phyloP scores from a whole-genome alignment of 2,113 vertebrate genomes.

The Sturnira hondurensis region DNA sequence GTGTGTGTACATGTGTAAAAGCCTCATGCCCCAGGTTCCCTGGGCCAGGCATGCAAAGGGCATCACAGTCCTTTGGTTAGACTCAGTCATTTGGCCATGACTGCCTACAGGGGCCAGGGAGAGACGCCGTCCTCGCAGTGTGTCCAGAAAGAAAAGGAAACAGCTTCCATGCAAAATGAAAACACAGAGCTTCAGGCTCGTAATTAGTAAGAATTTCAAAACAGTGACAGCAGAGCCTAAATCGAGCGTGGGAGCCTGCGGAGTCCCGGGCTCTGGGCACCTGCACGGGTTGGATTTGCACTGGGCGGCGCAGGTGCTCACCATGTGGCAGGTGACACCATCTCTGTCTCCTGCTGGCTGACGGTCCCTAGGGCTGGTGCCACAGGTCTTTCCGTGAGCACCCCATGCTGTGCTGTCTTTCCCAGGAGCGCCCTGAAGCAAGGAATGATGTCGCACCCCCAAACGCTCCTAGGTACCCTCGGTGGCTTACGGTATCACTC shows the following conservation, averaged over 20 bases:
- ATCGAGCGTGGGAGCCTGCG: fast-evolving
- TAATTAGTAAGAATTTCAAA: background rate
- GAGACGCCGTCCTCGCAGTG: background rate
- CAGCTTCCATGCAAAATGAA: background rate
- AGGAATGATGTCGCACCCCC: background rate
- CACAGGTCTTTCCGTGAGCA: background rate
- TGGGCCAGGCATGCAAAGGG: background rate
- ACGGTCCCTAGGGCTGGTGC: fast-evolving
- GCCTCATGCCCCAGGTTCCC: fast-evolving
- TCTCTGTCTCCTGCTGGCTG: background rate
- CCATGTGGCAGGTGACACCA: fast-evolving
- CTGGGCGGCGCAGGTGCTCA: fast-evolving
- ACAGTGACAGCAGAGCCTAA: background rate
- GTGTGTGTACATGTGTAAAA: background rate
- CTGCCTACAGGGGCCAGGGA: background rate
- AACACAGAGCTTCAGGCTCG: fast-evolving
- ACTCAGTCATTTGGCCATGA: background rate
- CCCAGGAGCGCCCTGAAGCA: background rate
- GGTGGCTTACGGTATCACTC: background rate
- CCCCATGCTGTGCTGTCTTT: background rate
- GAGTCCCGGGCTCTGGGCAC: fast-evolving
- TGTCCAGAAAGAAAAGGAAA: background rate
- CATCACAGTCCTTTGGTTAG: background rate
- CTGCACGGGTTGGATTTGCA: fast-evolving
- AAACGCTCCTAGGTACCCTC: too few relatives aligned